These are phyloP conservation scores for Dryocosmus kuriphilus DNA, from an alignment of 2,888 invertebrate genomes.

Conservation along the genomic window DNA sequence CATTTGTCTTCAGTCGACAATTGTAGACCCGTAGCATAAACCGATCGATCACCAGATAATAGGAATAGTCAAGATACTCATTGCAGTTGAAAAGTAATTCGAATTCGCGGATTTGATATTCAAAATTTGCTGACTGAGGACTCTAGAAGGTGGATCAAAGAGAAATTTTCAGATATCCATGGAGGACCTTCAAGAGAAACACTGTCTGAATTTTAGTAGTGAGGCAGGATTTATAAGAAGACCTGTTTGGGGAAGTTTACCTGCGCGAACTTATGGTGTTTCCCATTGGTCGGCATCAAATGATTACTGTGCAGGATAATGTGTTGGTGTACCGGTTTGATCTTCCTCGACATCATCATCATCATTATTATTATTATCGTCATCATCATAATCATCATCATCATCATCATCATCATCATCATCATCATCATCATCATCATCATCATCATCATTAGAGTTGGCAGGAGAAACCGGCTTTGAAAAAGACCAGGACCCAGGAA, in stretches of 20 bases:
- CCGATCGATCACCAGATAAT: neutral
- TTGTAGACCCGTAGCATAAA: conserved; percentile 41
- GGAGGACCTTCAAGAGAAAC: conserved; percentile 48
- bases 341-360: conserved; percentile 62
- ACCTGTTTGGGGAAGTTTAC: conserved; percentile 40
- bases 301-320: conserved; percentile 70
- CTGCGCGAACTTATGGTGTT: conserved; percentile 66
- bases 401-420: conserved; percentile 57
- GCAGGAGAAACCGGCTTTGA: too few relatives aligned
- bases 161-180: neutral
- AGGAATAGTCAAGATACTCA: neutral
- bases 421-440: conserved; percentile 62
- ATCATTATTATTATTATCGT: conserved; percentile 60
- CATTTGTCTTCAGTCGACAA: conserved; percentile 42
- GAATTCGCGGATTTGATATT: neutral
- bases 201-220: conserved; percentile 55
- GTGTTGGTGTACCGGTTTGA: conserved; percentile 57
- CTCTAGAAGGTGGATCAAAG: neutral
- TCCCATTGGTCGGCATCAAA: conserved; percentile 72
- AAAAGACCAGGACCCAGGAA: too few relatives aligned
- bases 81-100: neutral
- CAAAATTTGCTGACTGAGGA: neutral
- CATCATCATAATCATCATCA: conserved; percentile 63
- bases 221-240: conserved; percentile 59
- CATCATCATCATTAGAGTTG: conserved; percentile 53